Evolutionary conservation across 2,113 vertebrate genomes (phyloP), one percentile per base, ranked within the genome.

Genomic region (Pelobates fuscus): DNA sequence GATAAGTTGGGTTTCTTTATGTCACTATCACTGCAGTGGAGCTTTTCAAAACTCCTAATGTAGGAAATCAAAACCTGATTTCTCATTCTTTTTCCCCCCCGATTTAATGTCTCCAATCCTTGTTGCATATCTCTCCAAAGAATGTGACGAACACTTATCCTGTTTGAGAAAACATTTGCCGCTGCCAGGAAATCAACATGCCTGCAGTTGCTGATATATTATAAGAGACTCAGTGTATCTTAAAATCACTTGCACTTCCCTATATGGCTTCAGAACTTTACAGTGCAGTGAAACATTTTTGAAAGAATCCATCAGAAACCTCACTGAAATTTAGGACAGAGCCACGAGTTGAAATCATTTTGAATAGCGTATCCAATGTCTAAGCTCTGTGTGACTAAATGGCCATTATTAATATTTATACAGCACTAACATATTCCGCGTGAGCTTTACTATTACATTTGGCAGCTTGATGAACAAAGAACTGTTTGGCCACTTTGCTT

Each of bases 181-280:
- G 37, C 74, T 68, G 73, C 78, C 68, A 79, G 79, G 77, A 80
- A 79, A 78, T 74, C 62, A 55, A 17, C 0, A 0, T 68, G 80
- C 84, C 6, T 0, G 77, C 78, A 82, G 69, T 55, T 55, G 26
- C 58, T 70, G 41, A 83, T 81, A 83, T 75, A 75, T 75, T 67
- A 67, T 82, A 84, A 75, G 67, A 79, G 57, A 25, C 23, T 65
- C 72, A 70, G 20, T 18, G 71, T 6, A n/a, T 41, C 64, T 43
- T 84, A 70, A 80, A 83, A 82, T 77, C 71, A 18, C 71, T 68
- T 81, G 60, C 37, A 1, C 27, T 81, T 79, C 82, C 81, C 75
- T 80, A 83, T 78, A 66, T 81, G 73, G 81, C 66, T 77, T 62
- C 73, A 79, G 69, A 80, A 62, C 12, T 77, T 67, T 21, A 46